phyloP scores from a whole-genome alignment of 2,797 vertebrate species.

The Enteromius treurensis region DNA sequence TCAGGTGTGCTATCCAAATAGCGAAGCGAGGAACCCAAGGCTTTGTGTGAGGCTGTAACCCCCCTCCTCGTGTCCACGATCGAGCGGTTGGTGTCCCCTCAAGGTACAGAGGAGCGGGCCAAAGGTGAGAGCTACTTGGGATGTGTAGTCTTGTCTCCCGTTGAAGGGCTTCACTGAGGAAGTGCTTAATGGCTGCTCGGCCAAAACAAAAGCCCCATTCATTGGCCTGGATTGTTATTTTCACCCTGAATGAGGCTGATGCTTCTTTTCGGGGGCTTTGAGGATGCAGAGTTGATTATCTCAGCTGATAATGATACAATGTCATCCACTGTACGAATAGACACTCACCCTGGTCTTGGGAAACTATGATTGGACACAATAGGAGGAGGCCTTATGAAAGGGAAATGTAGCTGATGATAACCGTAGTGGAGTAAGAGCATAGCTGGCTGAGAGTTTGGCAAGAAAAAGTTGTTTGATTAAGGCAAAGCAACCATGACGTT shows the following conservation, averaged over 20 bases:
- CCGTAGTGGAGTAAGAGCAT: conserved; percentile 23
- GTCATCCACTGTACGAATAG: conserved; percentile 31
- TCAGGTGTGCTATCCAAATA: conserved; percentile 55
- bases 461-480: conserved; percentile 34
- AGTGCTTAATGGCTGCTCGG: conserved; percentile 56
- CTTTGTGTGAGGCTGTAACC: not conserved
- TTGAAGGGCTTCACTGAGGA: conserved; percentile 48
- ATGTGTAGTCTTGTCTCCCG: conserved; percentile 37
- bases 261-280: conserved; percentile 25
- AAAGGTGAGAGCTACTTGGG: conserved; percentile 29
- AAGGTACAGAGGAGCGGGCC: conserved; percentile 20
- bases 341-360: conserved; percentile 14
- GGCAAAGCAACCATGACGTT: conserved; percentile 43
- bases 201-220: conserved; percentile 58
- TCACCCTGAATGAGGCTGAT: conserved; percentile 33
- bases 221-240: conserved; percentile 56
- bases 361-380: conserved; percentile 16
- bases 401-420: conserved; percentile 35
- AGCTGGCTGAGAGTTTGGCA: conserved; percentile 37
- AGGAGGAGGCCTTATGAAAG: conserved; percentile 31
- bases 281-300: conserved; percentile 50
- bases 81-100: conserved; percentile 8
- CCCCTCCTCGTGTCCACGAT: not conserved
- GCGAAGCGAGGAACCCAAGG: not conserved
- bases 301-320: conserved; percentile 49